Percentiles rank a stretch among this genome's conserved stretches.
Evolutionary conservation across 64 coral and sea anemone species (phyloP).

Genomic region (Actinia equina): DNA sequence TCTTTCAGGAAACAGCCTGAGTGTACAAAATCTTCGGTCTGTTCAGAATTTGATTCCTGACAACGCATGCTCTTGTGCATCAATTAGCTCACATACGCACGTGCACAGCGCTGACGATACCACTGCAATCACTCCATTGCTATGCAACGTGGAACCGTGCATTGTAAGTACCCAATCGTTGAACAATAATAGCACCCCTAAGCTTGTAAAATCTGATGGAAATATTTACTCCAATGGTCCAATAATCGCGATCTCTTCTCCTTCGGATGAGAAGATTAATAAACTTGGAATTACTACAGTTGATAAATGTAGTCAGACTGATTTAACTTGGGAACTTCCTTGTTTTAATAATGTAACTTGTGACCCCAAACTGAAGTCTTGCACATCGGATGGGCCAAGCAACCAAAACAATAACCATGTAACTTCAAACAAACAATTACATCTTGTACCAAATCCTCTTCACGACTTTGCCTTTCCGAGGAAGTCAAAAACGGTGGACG

Average conservation of each 20-base stretch:
- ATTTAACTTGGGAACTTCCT: neutral
- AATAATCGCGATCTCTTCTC: constrained; percentile 4
- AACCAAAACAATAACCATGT: neutral
- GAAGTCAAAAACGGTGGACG: neutral
- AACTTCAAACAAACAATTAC: neutral
- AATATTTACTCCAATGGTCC: neutral
- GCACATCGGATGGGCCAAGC: neutral
- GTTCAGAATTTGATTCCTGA: constrained; percentile 44
- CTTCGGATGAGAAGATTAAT: constrained; percentile 14
- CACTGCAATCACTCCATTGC: constrained; percentile 8
- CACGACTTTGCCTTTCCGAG: neutral
- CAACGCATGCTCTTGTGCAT: constrained; percentile 65
- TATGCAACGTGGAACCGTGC: constrained; percentile 7
- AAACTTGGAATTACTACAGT: neutral
- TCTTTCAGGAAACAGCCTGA: constrained; percentile 59
- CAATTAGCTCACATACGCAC: constrained; percentile 22
- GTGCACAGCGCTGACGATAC: constrained; percentile 32
- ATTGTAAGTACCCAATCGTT: neutral
- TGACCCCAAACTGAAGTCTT: neutral
- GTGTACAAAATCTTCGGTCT: constrained; percentile 76
- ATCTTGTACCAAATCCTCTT: neutral
- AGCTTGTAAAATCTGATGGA: neutral
- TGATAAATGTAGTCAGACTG: constrained; percentile 5
- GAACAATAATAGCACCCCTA: neutral
- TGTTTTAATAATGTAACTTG: neutral